These are phyloP conservation scores for Oriolus oriolus DNA, from an alignment of 2,113 vertebrate species.

Conservation along the genomic window DNA sequence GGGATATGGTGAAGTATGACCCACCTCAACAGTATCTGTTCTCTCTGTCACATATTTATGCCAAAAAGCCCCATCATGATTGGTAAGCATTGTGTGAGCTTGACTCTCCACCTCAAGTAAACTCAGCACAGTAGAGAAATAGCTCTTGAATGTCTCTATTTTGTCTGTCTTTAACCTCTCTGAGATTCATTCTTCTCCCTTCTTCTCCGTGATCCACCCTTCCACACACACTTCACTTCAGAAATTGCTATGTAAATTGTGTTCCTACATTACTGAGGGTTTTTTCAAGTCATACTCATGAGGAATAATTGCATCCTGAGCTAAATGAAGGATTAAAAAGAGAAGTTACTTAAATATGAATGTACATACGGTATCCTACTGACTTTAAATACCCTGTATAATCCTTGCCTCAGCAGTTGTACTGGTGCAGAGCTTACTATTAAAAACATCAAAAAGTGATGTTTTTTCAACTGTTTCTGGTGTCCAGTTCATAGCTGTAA, in stretches of 20 bases:
- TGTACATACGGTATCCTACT: background rate
- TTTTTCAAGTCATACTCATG: background rate
- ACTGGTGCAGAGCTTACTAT: background rate
- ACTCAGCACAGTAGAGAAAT: background rate
- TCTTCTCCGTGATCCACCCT: background rate
- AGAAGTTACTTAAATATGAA: background rate
- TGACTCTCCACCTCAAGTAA: background rate
- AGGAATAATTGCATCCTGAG: background rate
- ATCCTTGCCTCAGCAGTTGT: background rate
- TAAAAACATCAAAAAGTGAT: background rate
- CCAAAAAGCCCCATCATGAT: background rate
- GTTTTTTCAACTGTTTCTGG: background rate
- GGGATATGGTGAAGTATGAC: background rate
- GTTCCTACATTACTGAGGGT: background rate
- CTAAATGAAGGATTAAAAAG: background rate
- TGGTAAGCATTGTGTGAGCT: background rate
- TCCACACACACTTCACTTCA: background rate
- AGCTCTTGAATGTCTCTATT: background rate
- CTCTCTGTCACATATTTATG: background rate
- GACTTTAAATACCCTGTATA: background rate
- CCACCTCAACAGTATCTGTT: background rate
- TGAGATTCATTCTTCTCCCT: background rate
- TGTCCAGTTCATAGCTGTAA: background rate
- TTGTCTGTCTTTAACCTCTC: background rate
- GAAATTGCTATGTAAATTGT: background rate